These are phyloP conservation scores for Neodontobutis hainanensis DNA, from an alignment of 2,113 vertebrate species.

Conservation along the genomic window DNA sequence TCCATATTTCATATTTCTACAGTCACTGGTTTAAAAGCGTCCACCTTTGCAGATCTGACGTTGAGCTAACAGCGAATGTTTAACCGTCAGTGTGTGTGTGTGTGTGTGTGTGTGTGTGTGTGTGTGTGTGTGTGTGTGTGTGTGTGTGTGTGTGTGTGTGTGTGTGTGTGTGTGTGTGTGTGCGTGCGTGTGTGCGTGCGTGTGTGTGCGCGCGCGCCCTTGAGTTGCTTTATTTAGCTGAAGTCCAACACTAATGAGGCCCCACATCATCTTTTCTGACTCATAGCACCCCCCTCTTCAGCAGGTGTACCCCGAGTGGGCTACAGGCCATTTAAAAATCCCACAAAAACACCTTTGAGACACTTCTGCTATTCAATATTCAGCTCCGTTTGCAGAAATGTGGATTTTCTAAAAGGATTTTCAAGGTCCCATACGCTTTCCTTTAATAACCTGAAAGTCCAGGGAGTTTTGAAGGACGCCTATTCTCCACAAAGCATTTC, in stretches of 20 bases:
- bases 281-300: conserved; percentile 47
- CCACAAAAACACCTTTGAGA: conserved; percentile 13
- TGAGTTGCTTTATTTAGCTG: conserved; percentile 59
- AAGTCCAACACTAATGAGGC: conserved; percentile 55
- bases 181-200: too few species aligned
- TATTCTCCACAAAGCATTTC: conserved; percentile 25
- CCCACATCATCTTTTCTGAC: conserved; percentile 51
- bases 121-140: too few species aligned
- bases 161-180: too few species aligned
- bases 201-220: too few species aligned
- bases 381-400: conserved; percentile 50
- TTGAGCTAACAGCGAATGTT: too few species aligned
- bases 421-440: conserved; percentile 34
- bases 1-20: too few species aligned
- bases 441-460: conserved; percentile 32
- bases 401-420: conserved; percentile 51
- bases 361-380: conserved; percentile 49
- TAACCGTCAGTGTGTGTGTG: too few species aligned
- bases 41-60: too few species aligned
- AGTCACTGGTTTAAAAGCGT: too few species aligned
- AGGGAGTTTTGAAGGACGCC: conserved; percentile 34
- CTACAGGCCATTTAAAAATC: conserved; percentile 22
- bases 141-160: too few species aligned
- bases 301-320: conserved; percentile 57
- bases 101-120: too few species aligned